phyloP scores from a whole-genome alignment of 1,140 invertebrate genomes.

The Nephila pilipes region DNA sequence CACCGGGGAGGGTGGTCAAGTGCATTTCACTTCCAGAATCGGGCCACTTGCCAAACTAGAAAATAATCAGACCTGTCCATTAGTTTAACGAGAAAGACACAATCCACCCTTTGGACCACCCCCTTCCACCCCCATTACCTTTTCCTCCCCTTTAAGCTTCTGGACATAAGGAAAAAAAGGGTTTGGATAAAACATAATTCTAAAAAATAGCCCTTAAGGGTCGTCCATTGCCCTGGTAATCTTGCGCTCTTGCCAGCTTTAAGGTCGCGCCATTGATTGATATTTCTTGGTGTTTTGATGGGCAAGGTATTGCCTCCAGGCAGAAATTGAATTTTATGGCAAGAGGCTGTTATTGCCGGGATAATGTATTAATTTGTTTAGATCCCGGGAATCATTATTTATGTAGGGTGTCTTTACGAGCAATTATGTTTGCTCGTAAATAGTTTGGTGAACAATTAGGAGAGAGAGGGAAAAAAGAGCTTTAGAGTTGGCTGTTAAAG shows the following conservation, averaged over 20 bases:
- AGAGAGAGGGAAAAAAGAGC: neutral
- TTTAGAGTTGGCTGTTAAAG: neutral
- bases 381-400: neutral
- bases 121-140: neutral
- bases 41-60: slow-evolving; percentile 44
- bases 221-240: slow-evolving; percentile 2
- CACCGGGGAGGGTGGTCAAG: neutral
- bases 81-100: slow-evolving; percentile 58
- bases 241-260: slow-evolving; percentile 6
- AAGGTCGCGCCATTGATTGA: slow-evolving; percentile 8
- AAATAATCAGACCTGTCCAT: slow-evolving; percentile 59
- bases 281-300: slow-evolving; percentile 1
- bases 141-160: neutral
- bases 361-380: slow-evolving; percentile 31
- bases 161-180: slow-evolving; percentile 31
- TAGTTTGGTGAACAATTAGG: neutral
- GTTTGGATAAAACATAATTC: slow-evolving; percentile 20
- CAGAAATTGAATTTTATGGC: slow-evolving; percentile 24
- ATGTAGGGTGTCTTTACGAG: neutral
- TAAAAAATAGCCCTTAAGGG: slow-evolving; percentile 17
- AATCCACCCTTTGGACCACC: neutral
- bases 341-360: neutral
- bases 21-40: slow-evolving; percentile 18
- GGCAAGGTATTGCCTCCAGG: neutral
- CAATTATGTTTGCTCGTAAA: slow-evolving; percentile 22